Evolutionary conservation across 2,113 vertebrate species (phyloP), one percentile per base, ranked within the genome.

Genomic region (Pholis gunnellus): DNA sequence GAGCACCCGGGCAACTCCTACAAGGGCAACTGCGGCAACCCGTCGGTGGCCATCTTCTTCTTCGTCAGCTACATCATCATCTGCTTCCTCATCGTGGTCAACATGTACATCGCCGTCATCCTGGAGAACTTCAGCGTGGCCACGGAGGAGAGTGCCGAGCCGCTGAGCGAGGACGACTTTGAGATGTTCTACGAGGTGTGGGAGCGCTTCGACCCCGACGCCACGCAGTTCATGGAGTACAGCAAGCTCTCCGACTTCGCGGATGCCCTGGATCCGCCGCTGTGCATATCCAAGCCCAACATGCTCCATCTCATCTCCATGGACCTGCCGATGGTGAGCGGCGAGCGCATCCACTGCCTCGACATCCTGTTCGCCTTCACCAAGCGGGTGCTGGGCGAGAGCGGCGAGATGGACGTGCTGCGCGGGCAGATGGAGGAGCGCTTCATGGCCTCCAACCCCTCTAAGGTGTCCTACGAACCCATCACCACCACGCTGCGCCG

Each of bases 91-190:
- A 98, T 99, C 0, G 98, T 99, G 85, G 97, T 99, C 84, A 99
- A 99, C 93, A 99, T 99, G 98, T 99, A 99, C 95, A 99, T 99
- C 2, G 98, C 98, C 52, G 97, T 99, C 85, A 99, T 99, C 91
- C 91, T 99, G 93, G 98, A 99, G 94, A 99, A 99, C 92, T 99
- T 99, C 65, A 91, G 97, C 48, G 98, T 99, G 67, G 98, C 98
- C 3, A 99, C 97, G 0, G 97, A 99, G 84, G 98, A 99, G 90
- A 99, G 98, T 0, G 96, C 97, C 0, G 98, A 99, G 85, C 98
- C 98, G 2, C 93, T 99, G 78, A 92, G 97, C 0, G 98, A 99
- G 93, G 98, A 99, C 4, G 98, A 99, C 87, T 98, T 99, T 73
- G 98, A 99, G 88, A 99, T 98, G 97, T 99, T 99, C 89, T 99